Evolutionary conservation across 2,888 invertebrate species (phyloP), one percentile per base, ranked within the genome.

Genomic region (Eumerus sabulonum): DNA sequence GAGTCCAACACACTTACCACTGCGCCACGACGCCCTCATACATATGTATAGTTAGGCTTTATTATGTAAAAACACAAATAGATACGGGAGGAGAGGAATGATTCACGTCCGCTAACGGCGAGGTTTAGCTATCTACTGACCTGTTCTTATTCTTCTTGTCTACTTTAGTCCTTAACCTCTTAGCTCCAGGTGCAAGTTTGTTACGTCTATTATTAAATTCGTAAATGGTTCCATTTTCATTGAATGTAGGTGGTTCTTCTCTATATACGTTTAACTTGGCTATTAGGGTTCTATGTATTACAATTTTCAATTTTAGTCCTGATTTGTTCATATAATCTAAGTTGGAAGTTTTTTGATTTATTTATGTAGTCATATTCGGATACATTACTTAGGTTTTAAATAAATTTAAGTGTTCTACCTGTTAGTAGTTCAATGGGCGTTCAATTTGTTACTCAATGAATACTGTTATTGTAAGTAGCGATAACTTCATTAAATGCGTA

Each of bases 391-490:
- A 57, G 14, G 11, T 2, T 57, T 18, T 63, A 38, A 2, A 47
- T 64, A 14, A 76, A 70, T 11, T 56, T 59, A 36, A 47, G 62
- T 12, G 51, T 62, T 47, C 53, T 56, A 1, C 68, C 63, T 9
- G 18, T 54, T 14, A 68, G 81, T 7, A 82, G n/a, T 76, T 83
- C 79, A 16, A 62, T 74, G 4, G 79, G 76, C 12, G 72, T 81
- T 9, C 50, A 17, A 54, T 82, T 72, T 0, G 74, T 82, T 40
- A 67, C 42, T 0, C 63, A 79, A 48, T 74, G 68, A 35, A 66
- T 70, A 7, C 47, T 59, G 12, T 14, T 59, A 27, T 76, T 76
- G 51, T 76, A 76, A 1, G 76, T 76, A 3, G 71, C 38, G 1
- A 68, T 12, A 9, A 64, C 54, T 77, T 82, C 77, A 5, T 57